These are phyloP conservation scores for Catharus minimus DNA, from an alignment of 2,113 vertebrate species.

Conservation along the genomic window DNA sequence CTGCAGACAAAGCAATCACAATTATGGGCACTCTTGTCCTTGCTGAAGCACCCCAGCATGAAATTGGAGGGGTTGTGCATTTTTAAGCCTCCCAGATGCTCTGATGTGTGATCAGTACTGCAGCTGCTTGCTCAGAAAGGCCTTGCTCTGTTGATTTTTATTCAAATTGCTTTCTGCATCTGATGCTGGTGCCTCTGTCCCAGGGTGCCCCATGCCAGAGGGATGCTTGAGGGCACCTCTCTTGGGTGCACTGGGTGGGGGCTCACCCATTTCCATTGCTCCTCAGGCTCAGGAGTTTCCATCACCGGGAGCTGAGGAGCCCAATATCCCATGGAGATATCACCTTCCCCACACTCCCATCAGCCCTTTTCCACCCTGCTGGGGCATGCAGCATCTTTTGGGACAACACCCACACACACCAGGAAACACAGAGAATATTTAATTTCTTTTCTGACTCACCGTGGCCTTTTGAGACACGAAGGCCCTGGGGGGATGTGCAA, in stretches of 20 bases:
- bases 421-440: not conserved
- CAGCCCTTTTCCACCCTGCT: not conserved
- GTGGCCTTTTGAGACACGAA: rapidly evolving
- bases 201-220: rapidly evolving
- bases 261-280: not conserved
- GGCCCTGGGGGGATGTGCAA: not conserved
- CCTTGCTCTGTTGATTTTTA: not conserved
- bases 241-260: not conserved
- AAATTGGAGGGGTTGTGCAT: not conserved
- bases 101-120: not conserved
- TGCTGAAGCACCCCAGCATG: not conserved
- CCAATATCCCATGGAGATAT: rapidly evolving
- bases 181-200: not conserved
- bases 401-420: not conserved
- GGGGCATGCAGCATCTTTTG: not conserved
- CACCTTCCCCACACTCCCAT: not conserved
- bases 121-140: not conserved
- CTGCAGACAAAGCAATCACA: not conserved
- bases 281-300: not conserved
- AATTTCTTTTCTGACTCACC: slow-evolving; percentile 11
- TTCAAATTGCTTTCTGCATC: not conserved
- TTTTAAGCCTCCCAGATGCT: not conserved
- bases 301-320: not conserved
- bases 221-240: not conserved
- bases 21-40: not conserved